These are phyloP conservation scores for Dicentrarchus labrax DNA, from an alignment of 2,113 vertebrate genomes.

Conservation along the genomic window DNA sequence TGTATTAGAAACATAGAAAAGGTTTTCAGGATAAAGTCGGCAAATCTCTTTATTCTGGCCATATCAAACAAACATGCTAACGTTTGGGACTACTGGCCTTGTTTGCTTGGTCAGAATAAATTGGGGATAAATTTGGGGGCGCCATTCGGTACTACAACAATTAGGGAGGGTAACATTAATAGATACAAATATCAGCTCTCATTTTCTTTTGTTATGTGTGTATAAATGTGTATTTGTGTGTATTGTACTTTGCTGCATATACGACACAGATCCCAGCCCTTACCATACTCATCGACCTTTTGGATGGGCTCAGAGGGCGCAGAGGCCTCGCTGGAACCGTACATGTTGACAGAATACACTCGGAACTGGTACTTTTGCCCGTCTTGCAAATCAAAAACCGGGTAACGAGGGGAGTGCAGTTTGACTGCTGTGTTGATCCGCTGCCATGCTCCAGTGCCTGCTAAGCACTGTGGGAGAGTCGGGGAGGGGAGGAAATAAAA, in stretches of 20 bases:
- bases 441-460: constrained; percentile 93
- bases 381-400: constrained; percentile 94
- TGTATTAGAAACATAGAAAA: background rate
- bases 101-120: too few species aligned
- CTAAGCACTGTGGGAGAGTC: constrained; percentile 86
- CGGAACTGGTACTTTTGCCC: constrained; percentile 92
- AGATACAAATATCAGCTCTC: background rate
- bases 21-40: too few species aligned
- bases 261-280: constrained; percentile 57
- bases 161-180: too few species aligned
- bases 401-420: constrained; percentile 92
- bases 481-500: background rate
- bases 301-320: constrained; percentile 88
- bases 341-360: constrained; percentile 90
- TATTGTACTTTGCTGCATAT: background rate
- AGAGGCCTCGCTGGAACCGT: constrained; percentile 92
- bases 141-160: too few species aligned
- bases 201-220: background rate
- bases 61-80: too few species aligned
- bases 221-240: background rate
- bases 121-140: too few species aligned
- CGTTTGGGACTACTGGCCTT: too few species aligned
- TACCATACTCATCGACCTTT: constrained; percentile 90
- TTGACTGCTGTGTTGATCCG: constrained; percentile 90
- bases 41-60: too few species aligned